Evolutionary conservation across 2,888 invertebrate species (phyloP).

Genomic region (Kryphioiulus occultus): DNA sequence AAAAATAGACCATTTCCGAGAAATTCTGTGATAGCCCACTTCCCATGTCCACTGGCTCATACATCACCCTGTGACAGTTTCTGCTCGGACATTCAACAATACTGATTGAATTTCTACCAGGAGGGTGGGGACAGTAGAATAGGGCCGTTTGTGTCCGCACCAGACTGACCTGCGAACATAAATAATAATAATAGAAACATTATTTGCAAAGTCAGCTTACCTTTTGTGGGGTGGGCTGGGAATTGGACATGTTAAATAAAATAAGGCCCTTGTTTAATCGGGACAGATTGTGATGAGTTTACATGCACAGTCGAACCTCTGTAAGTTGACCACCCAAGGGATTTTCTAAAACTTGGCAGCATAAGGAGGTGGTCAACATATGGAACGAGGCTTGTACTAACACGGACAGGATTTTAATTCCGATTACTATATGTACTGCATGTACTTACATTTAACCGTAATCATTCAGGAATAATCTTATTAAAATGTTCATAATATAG

Average conservation of each 20-base stretch:
- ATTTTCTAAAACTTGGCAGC: too few relatives aligned
- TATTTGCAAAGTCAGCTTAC: neutral
- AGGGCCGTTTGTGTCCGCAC: neutral
- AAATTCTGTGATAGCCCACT: neutral
- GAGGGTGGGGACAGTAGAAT: neutral
- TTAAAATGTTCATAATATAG: too few relatives aligned
- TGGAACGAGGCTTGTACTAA: too few relatives aligned
- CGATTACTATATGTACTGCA: too few relatives aligned
- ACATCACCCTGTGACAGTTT: neutral
- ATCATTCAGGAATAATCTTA: too few relatives aligned
- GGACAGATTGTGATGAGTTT: too few relatives aligned
- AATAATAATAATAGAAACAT: slow-evolving; percentile 3
- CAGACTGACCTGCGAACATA: neutral
- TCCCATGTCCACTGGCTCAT: neutral
- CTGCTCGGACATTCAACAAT: neutral
- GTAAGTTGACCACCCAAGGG: too few relatives aligned
- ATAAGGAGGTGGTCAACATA: too few relatives aligned
- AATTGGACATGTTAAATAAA: neutral
- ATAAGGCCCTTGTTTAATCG: neutral
- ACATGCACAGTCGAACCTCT: too few relatives aligned
- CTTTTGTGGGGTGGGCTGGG: neutral
- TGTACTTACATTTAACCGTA: too few relatives aligned
- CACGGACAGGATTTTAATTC: too few relatives aligned
- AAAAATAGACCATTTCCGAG: slow-evolving; percentile 23
- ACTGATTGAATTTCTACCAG: neutral